A percentile compares a stretch with the other conserved stretches of the same genome.
Evolutionary conservation across 1,140 invertebrate genomes (phyloP).

Genomic region (Bombyx mori): ASM3026992v2 NC_085118.1:4896501-4897000

Average conservation of each 20-base stretch:
- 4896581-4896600: too few relatives aligned
- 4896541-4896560: too few relatives aligned
- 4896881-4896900: too few relatives aligned
- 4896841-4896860: constrained; percentile 8
- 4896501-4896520: too few relatives aligned
- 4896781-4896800: constrained; percentile 33
- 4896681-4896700: constrained; percentile 37
- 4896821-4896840: constrained; percentile 12
- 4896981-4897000: too few relatives aligned
- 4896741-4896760: constrained; percentile 61
- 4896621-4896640: constrained; percentile 3
- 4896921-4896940: too few relatives aligned
- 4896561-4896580: too few relatives aligned
- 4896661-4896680: constrained; percentile 39
- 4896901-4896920: too few relatives aligned
- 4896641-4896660: constrained; percentile 26
- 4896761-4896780: constrained; percentile 23
- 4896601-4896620: background rate
- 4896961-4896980: too few relatives aligned
- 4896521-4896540: too few relatives aligned
- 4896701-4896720: constrained; percentile 22
- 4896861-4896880: background rate
- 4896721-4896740: constrained; percentile 57
- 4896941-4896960: too few relatives aligned
- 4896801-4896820: constrained; percentile 14